phyloP scores from a whole-genome alignment of 2,888 invertebrate genomes.

The Platerodrilus igneus region DNA sequence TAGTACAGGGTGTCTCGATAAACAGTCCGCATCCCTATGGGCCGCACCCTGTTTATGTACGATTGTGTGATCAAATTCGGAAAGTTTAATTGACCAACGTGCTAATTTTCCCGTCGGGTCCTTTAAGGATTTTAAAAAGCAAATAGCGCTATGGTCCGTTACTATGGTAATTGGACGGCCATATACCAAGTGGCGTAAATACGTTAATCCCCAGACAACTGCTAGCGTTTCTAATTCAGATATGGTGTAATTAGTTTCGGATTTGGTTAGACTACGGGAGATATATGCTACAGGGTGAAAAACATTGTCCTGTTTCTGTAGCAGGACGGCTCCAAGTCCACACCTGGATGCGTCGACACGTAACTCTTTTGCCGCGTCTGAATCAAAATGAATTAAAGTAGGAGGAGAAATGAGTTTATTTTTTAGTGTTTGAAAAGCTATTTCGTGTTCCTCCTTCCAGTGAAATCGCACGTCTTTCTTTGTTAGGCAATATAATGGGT shows the following conservation, averaged over 20 bases:
- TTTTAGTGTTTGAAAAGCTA: conserved; percentile 25
- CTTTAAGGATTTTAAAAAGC: conserved; percentile 11
- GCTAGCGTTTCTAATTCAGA: conserved; percentile 40
- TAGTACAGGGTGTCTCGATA: conserved; percentile 3
- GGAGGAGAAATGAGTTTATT: conserved; percentile 27
- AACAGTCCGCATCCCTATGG: conserved; percentile 13
- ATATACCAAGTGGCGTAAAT: conserved; percentile 7
- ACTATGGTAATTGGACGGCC: conserved; percentile 9
- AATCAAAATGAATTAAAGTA: conserved; percentile 30
- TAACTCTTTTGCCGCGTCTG: conserved; percentile 26
- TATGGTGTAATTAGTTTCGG: conserved; percentile 40
- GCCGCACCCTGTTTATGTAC: conserved; percentile 15
- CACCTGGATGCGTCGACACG: conserved; percentile 38
- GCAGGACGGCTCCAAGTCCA: conserved; percentile 37
- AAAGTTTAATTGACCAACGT: conserved; percentile 19
- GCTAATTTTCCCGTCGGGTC: conserved; percentile 15
- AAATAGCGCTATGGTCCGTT: conserved; percentile 16
- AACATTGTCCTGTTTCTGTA: conserved; percentile 31
- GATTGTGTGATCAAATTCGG: conserved; percentile 21
- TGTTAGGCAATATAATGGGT: conserved; percentile 27
- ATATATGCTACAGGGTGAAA: conserved; percentile 39
- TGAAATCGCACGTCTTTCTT: conserved; percentile 14
- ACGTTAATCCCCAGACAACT: conserved; percentile 30
- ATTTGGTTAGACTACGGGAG: no score
- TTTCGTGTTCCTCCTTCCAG: conserved; percentile 20